phyloP scores from a whole-genome alignment of 1,140 invertebrate genomes.

The Drosophila arizonae region DNA sequence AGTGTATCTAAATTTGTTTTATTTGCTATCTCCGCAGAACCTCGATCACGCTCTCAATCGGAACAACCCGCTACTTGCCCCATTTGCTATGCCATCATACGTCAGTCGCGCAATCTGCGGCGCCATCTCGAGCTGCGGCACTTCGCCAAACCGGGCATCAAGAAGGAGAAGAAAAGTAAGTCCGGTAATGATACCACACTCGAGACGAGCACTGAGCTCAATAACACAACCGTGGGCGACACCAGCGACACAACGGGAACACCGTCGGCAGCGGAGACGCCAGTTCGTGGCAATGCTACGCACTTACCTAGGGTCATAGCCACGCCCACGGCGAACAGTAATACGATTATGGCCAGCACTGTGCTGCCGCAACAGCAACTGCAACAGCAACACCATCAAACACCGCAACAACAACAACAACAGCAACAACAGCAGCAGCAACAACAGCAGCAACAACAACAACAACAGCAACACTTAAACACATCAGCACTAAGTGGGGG shows the following conservation, averaged over 20 bases:
- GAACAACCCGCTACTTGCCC: slow-evolving; percentile 87
- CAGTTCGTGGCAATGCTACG: slow-evolving; percentile 26
- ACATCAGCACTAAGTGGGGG: slow-evolving; percentile 53
- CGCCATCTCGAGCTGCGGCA: slow-evolving; percentile 84
- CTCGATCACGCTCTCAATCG: slow-evolving; percentile 85
- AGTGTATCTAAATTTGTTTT: background rate
- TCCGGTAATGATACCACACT: slow-evolving; percentile 69
- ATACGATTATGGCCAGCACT: slow-evolving; percentile 59
- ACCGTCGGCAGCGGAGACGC: slow-evolving; percentile 41
- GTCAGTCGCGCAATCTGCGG: slow-evolving; percentile 85
- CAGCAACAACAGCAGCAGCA: slow-evolving; percentile 41
- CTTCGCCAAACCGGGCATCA: slow-evolving; percentile 82
- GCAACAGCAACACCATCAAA: slow-evolving; percentile 46
- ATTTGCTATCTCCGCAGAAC: slow-evolving; percentile 47
- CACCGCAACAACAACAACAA: slow-evolving; percentile 31
- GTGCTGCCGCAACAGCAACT: slow-evolving; percentile 67
- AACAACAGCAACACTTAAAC: slow-evolving; percentile 59
- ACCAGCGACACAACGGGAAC: slow-evolving; percentile 39
- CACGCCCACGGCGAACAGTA: slow-evolving; percentile 41
- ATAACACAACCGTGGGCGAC: slow-evolving; percentile 65
- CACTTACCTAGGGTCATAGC: slow-evolving; percentile 57
- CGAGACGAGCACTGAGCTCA: slow-evolving; percentile 61
- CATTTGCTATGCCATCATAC: slow-evolving; percentile 85
- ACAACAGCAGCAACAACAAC: slow-evolving; percentile 27
- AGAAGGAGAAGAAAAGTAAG: slow-evolving; percentile 83